Percentiles rank a stretch among this genome's conserved stretches.
Evolutionary conservation across 2,888 invertebrate species (phyloP).

Genomic region (Lamproptera curius): DNA sequence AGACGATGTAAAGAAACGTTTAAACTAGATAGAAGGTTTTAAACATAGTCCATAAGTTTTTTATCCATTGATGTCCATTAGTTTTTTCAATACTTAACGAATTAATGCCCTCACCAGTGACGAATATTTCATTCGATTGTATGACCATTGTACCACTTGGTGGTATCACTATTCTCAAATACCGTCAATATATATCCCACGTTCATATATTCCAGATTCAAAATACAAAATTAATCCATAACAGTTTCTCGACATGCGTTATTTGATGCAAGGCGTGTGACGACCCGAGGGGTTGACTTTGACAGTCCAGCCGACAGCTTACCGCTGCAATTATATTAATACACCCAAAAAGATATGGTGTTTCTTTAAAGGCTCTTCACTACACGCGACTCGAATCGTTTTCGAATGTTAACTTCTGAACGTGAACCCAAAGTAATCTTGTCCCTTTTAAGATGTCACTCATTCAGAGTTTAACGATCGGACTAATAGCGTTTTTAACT

Average conservation of each 20-base stretch:
- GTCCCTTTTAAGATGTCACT: conserved; percentile 69
- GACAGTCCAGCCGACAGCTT: conserved; percentile 65
- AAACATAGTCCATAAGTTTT: too few relatives aligned
- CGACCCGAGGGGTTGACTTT: conserved; percentile 62
- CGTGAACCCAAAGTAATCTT: conserved; percentile 25
- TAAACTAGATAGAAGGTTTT: too few relatives aligned
- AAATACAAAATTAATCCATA: conserved; percentile 62
- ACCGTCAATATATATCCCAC: too few relatives aligned
- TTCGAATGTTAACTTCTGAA: not conserved
- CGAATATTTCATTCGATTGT: too few relatives aligned
- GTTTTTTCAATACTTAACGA: too few relatives aligned
- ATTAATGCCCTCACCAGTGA: too few relatives aligned
- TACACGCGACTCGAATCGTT: conserved; percentile 2
- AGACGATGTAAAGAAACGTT: too few relatives aligned
- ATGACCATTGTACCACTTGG: too few relatives aligned
- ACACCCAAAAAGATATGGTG: not conserved
- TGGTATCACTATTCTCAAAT: too few relatives aligned
- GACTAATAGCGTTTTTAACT: conserved; percentile 73
- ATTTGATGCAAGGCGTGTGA: conserved; percentile 65
- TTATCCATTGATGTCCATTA: too few relatives aligned
- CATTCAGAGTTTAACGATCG: conserved; percentile 74
- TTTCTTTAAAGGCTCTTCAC: not conserved
- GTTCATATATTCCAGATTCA: conserved; percentile 47
- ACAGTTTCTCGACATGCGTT: conserved; percentile 64
- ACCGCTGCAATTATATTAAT: conserved; percentile 38